Evolutionary conservation across 2,797 vertebrate genomes (phyloP), one percentile per base, ranked within the genome.

Genomic region (Microhierax caerulescens): DNA sequence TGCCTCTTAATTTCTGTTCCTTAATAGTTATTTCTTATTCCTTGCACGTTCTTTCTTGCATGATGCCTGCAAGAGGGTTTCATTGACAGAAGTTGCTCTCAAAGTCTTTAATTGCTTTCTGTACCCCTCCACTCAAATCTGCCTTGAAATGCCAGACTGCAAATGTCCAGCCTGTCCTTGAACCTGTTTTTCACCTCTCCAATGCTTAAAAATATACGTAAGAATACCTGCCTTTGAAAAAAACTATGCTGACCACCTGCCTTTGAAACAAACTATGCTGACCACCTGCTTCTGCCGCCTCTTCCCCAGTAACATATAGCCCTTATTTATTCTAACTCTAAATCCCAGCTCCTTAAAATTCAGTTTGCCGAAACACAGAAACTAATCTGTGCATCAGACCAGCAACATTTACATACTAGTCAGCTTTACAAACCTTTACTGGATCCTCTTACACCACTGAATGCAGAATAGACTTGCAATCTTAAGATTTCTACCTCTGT

Each of bases 401-500:
- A 86, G 77, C 87, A 69, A 56, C 39, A 1, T 72, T 59, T 54
- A 54, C 41, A 37, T 21, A 73, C 43, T 19, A 36, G 50, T 73
- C 59, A 85, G 30, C 48, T 78, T 69, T 80, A 86, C 63, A 89
- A 70, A 61, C 13, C 41, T 83, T 30, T 72, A 43, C 0, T 15
- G 45, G 57, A 80, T 70, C 48, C 23, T 50, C 61, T 85, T 25
- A 59, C 19, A 9, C 28, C 65, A 59, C 54, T 61, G 75, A 85
- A 28, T n/a, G 39, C n/a, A 53, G 68, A 84, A 67, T 34, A 60
- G 19, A 56, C 30, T 85, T 47, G 18, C 70, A 39, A 5, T 18
- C 77, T 50, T 39, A 28, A 16, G 23, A 51, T 9, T 0, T 0
- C 23, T 85, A 53, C 47, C 61, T 59, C 54, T 0, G 0, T 60